Conservation (phyloP, 2,888 invertebrate species). For the Caenorhabditis japonica region DNA sequence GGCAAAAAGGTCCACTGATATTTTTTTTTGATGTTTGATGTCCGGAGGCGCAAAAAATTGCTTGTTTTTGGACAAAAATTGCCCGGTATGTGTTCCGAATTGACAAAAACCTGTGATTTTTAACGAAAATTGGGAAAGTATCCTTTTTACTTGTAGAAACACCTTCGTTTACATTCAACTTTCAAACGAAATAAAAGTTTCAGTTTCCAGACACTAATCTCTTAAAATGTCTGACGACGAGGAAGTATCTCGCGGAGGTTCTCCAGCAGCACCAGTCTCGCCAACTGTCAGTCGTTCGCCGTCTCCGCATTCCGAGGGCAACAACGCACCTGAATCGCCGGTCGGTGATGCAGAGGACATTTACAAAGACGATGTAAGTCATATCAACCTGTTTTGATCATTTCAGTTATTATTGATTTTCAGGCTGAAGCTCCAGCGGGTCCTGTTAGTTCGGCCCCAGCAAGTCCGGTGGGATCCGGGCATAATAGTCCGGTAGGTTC, state of each 20-base stretch:
- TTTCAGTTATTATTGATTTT: not conserved
- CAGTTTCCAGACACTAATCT: constrained; percentile 6
- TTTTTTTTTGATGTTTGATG: no score
- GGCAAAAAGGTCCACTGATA: no score
- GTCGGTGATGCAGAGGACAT: constrained; percentile 30
- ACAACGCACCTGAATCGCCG: constrained; percentile 35
- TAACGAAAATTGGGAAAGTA: no score
- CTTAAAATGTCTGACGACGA: constrained; percentile 26
- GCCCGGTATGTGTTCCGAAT: no score
- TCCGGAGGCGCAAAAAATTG: no score
- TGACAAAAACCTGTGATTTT: no score
- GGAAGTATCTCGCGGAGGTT: constrained; percentile 1
- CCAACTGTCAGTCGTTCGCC: constrained; percentile 12
- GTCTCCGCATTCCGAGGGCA: constrained; percentile 7
- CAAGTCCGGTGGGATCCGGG: not conserved
- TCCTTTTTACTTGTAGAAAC: no score
- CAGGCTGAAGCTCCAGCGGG: not conserved
- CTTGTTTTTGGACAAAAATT: no score
- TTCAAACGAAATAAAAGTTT: no score
- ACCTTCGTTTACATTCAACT: no score
- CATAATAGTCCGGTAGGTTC: constrained; percentile 1
- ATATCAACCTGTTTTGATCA: no score
- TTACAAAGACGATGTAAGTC: constrained; percentile 20
- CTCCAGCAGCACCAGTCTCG: constrained; percentile 8
- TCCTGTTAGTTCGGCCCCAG: not conserved